Evolutionary conservation across 2,113 vertebrate species (phyloP).

Genomic region (Erythrocebus patas): DNA sequence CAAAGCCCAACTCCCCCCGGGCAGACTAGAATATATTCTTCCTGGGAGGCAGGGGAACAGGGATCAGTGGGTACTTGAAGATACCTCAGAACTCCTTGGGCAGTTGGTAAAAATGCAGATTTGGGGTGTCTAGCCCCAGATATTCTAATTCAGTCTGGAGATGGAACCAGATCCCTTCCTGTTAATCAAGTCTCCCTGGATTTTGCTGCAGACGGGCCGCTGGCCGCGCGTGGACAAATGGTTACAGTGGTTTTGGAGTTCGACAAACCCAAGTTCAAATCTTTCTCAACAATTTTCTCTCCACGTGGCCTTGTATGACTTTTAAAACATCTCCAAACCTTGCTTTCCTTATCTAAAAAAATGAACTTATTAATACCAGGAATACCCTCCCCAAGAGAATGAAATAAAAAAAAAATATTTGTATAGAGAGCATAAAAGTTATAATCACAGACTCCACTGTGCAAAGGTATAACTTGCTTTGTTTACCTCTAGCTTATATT

Average conservation of each 20-base stretch:
- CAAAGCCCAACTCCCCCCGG: neutral
- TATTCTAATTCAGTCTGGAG: neutral
- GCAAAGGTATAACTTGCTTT: constrained; percentile 14
- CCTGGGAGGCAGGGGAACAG: neutral
- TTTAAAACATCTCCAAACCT: neutral
- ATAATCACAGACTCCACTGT: neutral
- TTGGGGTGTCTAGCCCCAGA: neutral
- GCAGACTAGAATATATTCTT: neutral
- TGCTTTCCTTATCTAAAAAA: constrained; percentile 46
- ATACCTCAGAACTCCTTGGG: neutral
- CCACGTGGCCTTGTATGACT: neutral
- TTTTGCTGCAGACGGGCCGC: neutral
- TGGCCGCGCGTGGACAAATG: neutral
- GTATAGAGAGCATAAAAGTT: constrained; percentile 12
- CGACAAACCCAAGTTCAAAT: constrained; percentile 5
- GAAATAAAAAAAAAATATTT: constrained; percentile 45
- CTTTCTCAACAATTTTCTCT: neutral
- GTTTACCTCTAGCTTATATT: constrained; percentile 43
- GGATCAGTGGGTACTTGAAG: neutral
- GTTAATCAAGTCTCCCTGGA: neutral
- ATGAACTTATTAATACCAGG: constrained; percentile 24
- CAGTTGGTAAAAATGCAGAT: neutral
- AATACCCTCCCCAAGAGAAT: neutral
- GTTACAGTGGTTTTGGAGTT: neutral
- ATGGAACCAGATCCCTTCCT: neutral